Evolutionary conservation across 2,113 vertebrate species (phyloP).

Genomic region (Rattus norvegicus): DNA sequence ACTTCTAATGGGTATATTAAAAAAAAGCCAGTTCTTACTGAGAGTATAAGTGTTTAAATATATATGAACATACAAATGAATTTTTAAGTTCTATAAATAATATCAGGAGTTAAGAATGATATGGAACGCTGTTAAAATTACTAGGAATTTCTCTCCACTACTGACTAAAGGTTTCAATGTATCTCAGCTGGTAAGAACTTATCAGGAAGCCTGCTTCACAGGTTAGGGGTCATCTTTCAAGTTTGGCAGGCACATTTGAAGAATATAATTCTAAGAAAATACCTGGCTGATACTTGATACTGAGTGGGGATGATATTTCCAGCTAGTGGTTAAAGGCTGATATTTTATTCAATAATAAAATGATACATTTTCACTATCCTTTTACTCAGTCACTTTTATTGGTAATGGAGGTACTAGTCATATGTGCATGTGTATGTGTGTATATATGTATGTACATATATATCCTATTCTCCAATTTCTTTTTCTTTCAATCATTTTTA

Average conservation of each 20-base stretch:
- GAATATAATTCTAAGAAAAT: neutral
- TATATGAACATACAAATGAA: neutral
- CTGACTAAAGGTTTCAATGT: neutral
- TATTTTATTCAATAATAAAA: neutral
- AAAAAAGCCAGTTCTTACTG: neutral
- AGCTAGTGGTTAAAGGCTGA: neutral
- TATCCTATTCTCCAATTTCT: neutral
- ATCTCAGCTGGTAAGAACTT: neutral
- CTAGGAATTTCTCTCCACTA: neutral
- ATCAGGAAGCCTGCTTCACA: neutral
- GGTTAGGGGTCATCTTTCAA: neutral
- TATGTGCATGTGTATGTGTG: neutral
- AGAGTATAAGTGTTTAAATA: conserved; percentile 5
- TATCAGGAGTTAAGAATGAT: neutral
- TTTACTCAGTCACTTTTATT: neutral
- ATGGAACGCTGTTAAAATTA: neutral
- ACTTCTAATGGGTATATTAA: neutral
- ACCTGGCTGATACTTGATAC: neutral
- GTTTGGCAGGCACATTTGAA: neutral
- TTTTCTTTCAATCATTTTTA: neutral
- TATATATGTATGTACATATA: neutral
- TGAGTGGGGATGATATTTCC: neutral
- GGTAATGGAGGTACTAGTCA: accelerated
- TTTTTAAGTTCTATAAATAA: neutral
- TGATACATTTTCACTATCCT: neutral